Evolutionary conservation across 2,888 invertebrate species (phyloP).

Genomic region (Sinopyrophorus schimmeli): DNA sequence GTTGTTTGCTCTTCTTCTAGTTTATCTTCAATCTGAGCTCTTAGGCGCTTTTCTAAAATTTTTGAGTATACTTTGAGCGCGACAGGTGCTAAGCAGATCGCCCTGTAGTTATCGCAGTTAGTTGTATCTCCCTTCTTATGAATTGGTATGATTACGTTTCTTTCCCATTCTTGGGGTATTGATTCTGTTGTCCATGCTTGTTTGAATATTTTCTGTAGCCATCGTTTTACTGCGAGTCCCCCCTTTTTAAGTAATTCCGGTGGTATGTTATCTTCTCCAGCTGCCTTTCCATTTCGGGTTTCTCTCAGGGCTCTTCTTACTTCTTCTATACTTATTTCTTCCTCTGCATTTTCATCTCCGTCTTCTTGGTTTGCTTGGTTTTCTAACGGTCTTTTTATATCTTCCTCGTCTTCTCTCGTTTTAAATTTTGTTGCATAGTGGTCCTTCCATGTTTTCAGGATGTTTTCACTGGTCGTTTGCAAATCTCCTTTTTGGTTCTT

Average conservation of each 20-base stretch:
- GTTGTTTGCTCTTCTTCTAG: slow-evolving; percentile 4
- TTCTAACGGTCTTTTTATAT: background rate
- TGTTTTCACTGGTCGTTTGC: background rate
- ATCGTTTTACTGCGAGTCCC: background rate
- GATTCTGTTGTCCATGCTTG: slow-evolving; percentile 8
- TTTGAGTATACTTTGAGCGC: slow-evolving; percentile 7
- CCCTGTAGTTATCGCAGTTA: slow-evolving; percentile 9
- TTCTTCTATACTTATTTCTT: background rate
- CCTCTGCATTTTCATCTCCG: background rate
- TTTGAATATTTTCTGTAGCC: slow-evolving; percentile 8
- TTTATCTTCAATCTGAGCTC: slow-evolving; percentile 1
- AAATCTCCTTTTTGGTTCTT: background rate
- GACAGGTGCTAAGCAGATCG: slow-evolving; percentile 6
- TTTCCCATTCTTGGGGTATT: slow-evolving; percentile 9
- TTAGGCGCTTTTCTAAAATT: slow-evolving; percentile 3
- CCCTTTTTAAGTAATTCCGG: slow-evolving; percentile 2
- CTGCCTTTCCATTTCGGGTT: background rate
- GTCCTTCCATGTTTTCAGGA: background rate
- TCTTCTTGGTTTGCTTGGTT: slow-evolving; percentile 1
- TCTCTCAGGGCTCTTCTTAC: background rate
- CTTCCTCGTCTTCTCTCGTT: background rate
- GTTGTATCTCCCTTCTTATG: slow-evolving; percentile 9
- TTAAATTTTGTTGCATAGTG: slow-evolving; percentile 1
- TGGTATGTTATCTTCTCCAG: background rate
- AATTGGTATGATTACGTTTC: slow-evolving; percentile 5